Evolutionary conservation across 1,140 invertebrate genomes (phyloP).

Genomic region (Varroa destructor): DNA sequence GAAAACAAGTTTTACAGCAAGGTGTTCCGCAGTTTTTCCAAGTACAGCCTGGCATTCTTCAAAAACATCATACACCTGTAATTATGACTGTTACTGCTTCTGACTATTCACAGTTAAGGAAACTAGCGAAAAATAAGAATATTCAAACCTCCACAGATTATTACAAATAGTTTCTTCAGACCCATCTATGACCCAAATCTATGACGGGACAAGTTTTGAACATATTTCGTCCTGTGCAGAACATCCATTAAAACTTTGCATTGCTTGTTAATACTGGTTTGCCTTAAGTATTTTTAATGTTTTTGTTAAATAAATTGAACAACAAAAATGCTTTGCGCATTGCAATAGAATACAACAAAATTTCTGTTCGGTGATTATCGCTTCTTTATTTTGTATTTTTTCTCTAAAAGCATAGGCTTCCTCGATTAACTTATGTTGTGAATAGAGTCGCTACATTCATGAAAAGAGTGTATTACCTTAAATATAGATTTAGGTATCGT

Average conservation of each 20-base stretch:
- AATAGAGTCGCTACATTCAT: too few relatives aligned
- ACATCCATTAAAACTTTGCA: background rate
- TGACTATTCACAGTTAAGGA: background rate
- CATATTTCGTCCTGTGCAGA: background rate
- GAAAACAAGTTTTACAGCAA: background rate
- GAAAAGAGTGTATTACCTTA: background rate
- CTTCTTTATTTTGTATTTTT: background rate
- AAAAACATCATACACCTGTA: constrained; percentile 15
- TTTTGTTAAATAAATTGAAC: too few relatives aligned
- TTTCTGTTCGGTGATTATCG: too few relatives aligned
- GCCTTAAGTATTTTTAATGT: too few relatives aligned
- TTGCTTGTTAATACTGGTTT: too few relatives aligned
- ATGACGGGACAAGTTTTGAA: background rate
- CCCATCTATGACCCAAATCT: background rate
- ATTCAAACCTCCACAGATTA: background rate
- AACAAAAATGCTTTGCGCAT: too few relatives aligned
- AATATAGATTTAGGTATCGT: constrained; percentile 9
- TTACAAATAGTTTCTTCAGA: background rate
- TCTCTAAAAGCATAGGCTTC: background rate
- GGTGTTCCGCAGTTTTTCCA: constrained; percentile 5
- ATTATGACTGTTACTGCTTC: background rate
- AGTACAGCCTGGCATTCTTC: constrained; percentile 9
- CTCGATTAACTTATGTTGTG: background rate
- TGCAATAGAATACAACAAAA: too few relatives aligned
- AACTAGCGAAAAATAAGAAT: background rate